Evolutionary conservation across 2,888 invertebrate species (phyloP).

Genomic region (Rhynchonema sp.): DNA sequence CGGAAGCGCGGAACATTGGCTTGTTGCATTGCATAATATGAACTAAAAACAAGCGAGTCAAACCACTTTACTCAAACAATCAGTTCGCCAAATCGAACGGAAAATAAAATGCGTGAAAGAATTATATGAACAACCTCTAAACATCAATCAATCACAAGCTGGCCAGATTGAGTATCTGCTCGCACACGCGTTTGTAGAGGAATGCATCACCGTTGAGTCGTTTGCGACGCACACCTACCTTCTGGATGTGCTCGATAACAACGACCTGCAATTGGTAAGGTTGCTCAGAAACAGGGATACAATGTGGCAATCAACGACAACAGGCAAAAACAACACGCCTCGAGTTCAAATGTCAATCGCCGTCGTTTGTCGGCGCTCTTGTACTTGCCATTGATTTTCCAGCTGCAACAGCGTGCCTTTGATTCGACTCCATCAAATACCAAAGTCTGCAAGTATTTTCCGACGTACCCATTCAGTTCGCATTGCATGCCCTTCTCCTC

Average conservation of each 20-base stretch:
- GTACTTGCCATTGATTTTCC: conserved; percentile 46
- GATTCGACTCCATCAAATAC: no score
- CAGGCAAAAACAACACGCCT: conserved; percentile 32
- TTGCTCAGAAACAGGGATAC: no score
- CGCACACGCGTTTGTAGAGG: conserved; percentile 57
- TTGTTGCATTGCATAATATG: no score
- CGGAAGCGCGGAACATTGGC: no score
- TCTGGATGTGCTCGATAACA: conserved; percentile 30
- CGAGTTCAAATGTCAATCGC: conserved; percentile 48
- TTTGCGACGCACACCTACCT: conserved; percentile 46
- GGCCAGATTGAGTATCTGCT: conserved; percentile 40
- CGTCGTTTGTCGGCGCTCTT: conserved; percentile 35
- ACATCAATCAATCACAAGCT: conserved; percentile 8
- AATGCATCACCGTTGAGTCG: conserved; percentile 56
- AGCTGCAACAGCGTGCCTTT: conserved; percentile 41
- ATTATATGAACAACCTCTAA: not conserved
- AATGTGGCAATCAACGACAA: not conserved
- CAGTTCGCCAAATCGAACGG: not conserved
- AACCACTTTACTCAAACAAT: not conserved
- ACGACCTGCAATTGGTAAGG: not conserved
- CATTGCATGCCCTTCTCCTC: conserved; percentile 22
- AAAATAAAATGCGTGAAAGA: not conserved
- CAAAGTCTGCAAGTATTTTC: no score
- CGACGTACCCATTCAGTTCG: conserved; percentile 16
- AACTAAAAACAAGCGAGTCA: no score